These are phyloP conservation scores for Ophioninae sp. DNA, from an alignment of 2,888 invertebrate species.

Conservation along the genomic window DNA sequence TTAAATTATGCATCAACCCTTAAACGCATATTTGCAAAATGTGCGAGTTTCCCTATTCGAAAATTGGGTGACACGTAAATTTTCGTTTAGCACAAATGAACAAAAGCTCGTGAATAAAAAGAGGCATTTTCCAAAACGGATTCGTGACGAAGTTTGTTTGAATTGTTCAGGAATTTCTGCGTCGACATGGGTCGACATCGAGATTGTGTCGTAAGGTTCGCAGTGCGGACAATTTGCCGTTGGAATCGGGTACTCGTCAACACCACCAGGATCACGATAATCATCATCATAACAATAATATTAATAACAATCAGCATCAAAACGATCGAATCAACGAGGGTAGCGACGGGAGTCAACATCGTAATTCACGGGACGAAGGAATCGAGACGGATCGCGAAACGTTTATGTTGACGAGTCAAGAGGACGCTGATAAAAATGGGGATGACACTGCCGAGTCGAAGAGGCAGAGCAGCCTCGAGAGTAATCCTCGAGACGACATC, in stretches of 20 bases:
- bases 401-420: constrained; percentile 72
- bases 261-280: constrained; percentile 63
- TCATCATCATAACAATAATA: constrained; percentile 67
- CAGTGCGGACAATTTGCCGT: constrained; percentile 86
- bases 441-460: constrained; percentile 71
- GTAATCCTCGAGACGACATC: constrained; percentile 70
- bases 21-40: no score
- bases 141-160: constrained; percentile 7
- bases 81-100: no score
- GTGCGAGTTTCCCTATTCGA: no score
- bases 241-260: constrained; percentile 78
- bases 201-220: constrained; percentile 90
- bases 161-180: constrained; percentile 85
- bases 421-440: constrained; percentile 73
- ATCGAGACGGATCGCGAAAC: constrained; percentile 76
- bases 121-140: no score
- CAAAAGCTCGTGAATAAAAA: no score
- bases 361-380: constrained; percentile 70
- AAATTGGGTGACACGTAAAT: no score
- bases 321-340: constrained; percentile 59
- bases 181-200: constrained; percentile 90
- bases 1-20: no score
- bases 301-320: constrained; percentile 64
- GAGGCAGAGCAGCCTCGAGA: constrained; percentile 75
- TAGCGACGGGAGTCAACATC: constrained; percentile 56